Evolutionary conservation across 2,797 vertebrate species (phyloP).

Genomic region (Melanotaenia pygmaea): DNA sequence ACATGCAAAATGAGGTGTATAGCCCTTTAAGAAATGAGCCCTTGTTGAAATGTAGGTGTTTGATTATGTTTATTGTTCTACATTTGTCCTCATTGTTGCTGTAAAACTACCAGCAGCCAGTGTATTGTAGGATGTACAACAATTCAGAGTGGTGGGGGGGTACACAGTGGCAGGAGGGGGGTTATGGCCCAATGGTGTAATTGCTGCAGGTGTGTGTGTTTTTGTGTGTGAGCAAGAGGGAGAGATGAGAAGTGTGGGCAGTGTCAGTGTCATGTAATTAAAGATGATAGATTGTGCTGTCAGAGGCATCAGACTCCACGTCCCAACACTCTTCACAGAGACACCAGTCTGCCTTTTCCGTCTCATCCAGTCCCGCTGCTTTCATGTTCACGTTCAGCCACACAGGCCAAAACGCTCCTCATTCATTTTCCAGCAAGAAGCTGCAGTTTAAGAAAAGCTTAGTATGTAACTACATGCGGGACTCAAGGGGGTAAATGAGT

Average conservation of each 20-base stretch:
- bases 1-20: background rate
- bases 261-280: slow-evolving; percentile 82
- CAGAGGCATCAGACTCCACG: slow-evolving; percentile 68
- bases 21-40: background rate
- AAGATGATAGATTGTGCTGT: slow-evolving; percentile 85
- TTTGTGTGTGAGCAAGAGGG: slow-evolving; percentile 27
- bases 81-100: background rate
- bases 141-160: slow-evolving; percentile 6
- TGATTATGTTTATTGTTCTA: background rate
- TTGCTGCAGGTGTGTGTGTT: slow-evolving; percentile 56
- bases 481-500: background rate
- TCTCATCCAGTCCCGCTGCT: slow-evolving; percentile 40
- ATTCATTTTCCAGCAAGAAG: background rate
- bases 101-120: background rate
- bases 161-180: slow-evolving; percentile 61
- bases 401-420: background rate
- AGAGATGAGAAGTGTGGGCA: slow-evolving; percentile 63
- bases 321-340: slow-evolving; percentile 65
- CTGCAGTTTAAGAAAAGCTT: slow-evolving; percentile 7
- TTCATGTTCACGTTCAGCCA: slow-evolving; percentile 36
- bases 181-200: slow-evolving; percentile 77
- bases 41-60: background rate
- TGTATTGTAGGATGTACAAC: slow-evolving; percentile 24
- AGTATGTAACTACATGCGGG: background rate
- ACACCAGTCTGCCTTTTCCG: slow-evolving; percentile 46